A percentile compares a stretch with the other conserved stretches of the same genome.
Evolutionary conservation across 2,113 vertebrate species (phyloP).

Genomic region (Megaceryle torquata): DNA sequence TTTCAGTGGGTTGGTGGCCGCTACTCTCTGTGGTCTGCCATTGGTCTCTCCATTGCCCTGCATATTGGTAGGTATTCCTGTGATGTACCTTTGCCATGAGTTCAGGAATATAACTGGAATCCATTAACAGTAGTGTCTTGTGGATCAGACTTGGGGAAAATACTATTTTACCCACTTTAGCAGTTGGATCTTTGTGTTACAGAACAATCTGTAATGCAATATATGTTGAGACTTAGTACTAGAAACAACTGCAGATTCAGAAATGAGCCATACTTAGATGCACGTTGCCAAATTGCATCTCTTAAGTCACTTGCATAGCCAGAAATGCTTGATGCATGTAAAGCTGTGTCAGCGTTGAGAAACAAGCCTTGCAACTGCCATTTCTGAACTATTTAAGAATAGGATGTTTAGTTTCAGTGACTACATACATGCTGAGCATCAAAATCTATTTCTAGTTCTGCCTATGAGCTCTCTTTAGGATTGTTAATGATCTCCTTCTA

Average conservation of each 20-base stretch:
- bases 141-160: neutral
- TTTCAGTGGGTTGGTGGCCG: constrained; percentile 97
- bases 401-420: neutral
- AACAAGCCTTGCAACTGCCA: neutral
- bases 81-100: neutral
- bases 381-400: neutral
- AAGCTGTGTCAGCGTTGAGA: neutral
- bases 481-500: neutral
- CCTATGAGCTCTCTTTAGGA: neutral
- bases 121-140: neutral
- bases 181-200: neutral
- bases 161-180: neutral
- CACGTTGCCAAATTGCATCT: neutral
- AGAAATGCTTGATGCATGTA: neutral
- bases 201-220: neutral
- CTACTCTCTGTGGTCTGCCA: constrained; percentile 97
- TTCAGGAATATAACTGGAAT: neutral
- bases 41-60: constrained; percentile 96
- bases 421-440: neutral
- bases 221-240: neutral
- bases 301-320: neutral
- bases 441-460: neutral
- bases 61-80: constrained; percentile 83
- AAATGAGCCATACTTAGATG: neutral
- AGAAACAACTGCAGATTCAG: neutral